Conservation (phyloP, 2,797 vertebrate species). For the Coregonus ussuriensis region DNA sequence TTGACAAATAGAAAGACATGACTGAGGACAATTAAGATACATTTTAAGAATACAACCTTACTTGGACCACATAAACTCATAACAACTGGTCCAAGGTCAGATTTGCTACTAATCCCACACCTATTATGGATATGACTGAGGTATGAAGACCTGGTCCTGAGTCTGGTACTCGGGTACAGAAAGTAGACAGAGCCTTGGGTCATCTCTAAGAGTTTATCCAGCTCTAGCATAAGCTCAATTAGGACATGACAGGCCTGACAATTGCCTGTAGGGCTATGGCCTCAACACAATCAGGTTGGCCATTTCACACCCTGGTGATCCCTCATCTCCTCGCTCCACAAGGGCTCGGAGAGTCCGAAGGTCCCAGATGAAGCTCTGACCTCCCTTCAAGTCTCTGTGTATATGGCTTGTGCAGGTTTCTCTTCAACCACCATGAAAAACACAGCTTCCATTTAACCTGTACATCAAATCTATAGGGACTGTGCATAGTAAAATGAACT, state of each 20-base stretch:
- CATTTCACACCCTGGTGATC: conserved; percentile 72
- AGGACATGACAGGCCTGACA: conserved; percentile 63
- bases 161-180: background rate
- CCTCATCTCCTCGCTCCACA: conserved; percentile 56
- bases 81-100: background rate
- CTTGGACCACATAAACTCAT: background rate
- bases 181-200: conserved; percentile 18
- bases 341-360: conserved; percentile 45
- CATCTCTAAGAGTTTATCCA: conserved; percentile 49
- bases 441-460: background rate
- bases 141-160: background rate
- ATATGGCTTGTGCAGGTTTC: conserved; percentile 18
- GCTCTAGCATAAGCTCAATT: conserved; percentile 49
- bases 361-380: conserved; percentile 60
- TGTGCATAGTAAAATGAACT: background rate
- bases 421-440: background rate
- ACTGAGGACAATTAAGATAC: background rate
- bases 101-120: background rate
- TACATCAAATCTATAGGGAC: background rate
- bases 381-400: conserved; percentile 24
- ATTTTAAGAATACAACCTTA: background rate
- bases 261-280: conserved; percentile 59
- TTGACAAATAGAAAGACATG: background rate
- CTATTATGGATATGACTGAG: background rate
- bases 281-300: conserved; percentile 63